phyloP scores from a whole-genome alignment of 2,888 invertebrate genomes.

The Nowickia ferox region DNA sequence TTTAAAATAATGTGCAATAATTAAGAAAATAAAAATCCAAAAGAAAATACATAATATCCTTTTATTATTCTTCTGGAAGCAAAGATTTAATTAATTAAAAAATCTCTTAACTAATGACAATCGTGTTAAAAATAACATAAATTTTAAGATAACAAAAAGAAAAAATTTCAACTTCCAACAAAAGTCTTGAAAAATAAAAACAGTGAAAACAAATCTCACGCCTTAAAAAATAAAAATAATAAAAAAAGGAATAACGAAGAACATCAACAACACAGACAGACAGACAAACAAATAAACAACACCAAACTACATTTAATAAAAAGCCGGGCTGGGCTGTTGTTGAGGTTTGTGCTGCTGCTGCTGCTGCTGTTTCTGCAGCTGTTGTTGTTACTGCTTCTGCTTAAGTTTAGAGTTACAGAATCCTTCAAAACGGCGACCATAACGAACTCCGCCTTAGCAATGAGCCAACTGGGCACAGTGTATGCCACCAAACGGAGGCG shows the following conservation, averaged over 20 bases:
- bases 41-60: neutral
- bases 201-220: slow-evolving; percentile 63
- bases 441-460: slow-evolving; percentile 84
- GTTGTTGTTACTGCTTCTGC: slow-evolving; percentile 32
- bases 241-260: slow-evolving; percentile 24
- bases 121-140: slow-evolving; percentile 71
- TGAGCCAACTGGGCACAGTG: slow-evolving; percentile 97
- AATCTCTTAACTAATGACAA: slow-evolving; percentile 69
- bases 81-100: slow-evolving; percentile 68
- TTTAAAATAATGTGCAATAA: slow-evolving; percentile 63
- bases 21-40: slow-evolving; percentile 16
- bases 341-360: slow-evolving; percentile 15
- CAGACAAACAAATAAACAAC: slow-evolving; percentile 14
- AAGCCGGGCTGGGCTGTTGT: slow-evolving; percentile 32
- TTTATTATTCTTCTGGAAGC: neutral
- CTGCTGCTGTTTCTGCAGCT: slow-evolving; percentile 17
- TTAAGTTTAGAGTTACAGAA: slow-evolving; percentile 47
- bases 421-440: slow-evolving; percentile 82
- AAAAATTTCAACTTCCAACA: slow-evolving; percentile 61
- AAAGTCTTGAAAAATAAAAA: slow-evolving; percentile 23
- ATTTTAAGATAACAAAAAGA: slow-evolving; percentile 58
- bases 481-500: slow-evolving; percentile 98
- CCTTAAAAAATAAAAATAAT: slow-evolving; percentile 51
- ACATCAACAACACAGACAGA: neutral
- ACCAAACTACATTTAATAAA: slow-evolving; percentile 30